Base-by-base conservation (phyloP, 2,113 vertebrate genomes). In the Gopherus flavomarginatus region DNA sequence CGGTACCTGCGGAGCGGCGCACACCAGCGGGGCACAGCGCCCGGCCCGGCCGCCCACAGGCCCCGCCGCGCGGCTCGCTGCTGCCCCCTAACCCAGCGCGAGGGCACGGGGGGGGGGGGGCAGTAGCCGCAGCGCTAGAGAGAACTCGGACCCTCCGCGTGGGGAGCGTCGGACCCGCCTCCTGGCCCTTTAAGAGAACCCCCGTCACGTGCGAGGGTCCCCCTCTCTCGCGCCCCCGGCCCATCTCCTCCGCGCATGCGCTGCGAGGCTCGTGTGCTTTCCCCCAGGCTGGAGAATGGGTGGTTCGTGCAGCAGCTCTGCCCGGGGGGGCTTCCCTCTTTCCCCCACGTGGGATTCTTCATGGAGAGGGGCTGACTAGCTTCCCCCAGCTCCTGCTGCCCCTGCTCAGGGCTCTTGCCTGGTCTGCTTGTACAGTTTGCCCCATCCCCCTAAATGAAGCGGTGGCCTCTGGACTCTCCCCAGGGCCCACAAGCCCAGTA, bases 121-220 rank as follows among this genome's bases (percentile, higher is more conserved):
- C 52, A 44, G 5, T 1, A 11, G 24, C 57, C 59, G 5, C 3
- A 11, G 31, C 8, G 8, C 1, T 5, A 26, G 0, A 13, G 2
- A 12, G 22, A 14, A 5, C 54, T 4, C 86, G 21, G 29, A 26
- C 26, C 8, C 31, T 50, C 56, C 7, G 59, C 11, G 50, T 0
- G 26, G 5, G 27, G 31, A 4, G 19, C 11, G 12, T 14, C 27
- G 31, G 54, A 42, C 19, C 17, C 38, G 69, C 69, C 62, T 16
- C 21, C 50, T 87, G 93, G 52, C 85, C 78, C 95, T 94, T 94
- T 96, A 94, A 96, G 88, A 12, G 47, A 80, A 54, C 69, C 42
- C 82, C 69, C 22, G 38, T 81, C 86, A 85, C 89, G 89, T 81
- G 82, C 59, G 4, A 82, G 13, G 35, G 47, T 50, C 83, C 11